phyloP scores from a whole-genome alignment of 2,888 invertebrate genomes.

The Drosophila anomalata region DNA sequence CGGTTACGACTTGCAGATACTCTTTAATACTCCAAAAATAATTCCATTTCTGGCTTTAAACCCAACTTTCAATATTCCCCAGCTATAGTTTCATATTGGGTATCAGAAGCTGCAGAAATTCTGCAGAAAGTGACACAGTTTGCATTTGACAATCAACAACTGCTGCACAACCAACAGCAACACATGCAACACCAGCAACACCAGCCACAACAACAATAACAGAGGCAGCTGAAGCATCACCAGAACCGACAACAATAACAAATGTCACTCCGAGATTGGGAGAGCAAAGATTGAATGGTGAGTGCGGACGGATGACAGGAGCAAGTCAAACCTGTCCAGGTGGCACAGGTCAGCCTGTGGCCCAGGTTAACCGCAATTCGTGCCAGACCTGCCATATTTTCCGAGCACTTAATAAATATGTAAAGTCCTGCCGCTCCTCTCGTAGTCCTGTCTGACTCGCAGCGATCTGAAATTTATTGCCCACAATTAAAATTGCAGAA shows the following conservation, averaged over 20 bases:
- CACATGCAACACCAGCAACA: background rate
- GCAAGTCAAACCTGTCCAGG: conserved; percentile 38
- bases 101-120: conserved; percentile 7
- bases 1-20: background rate
- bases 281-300: conserved; percentile 31
- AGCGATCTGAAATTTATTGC: conserved; percentile 61
- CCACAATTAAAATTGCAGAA: conserved; percentile 65
- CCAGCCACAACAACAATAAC: background rate
- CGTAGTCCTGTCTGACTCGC: conserved; percentile 4
- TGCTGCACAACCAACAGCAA: conserved; percentile 10
- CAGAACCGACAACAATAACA: conserved; percentile 20
- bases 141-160: conserved; percentile 42
- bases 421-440: conserved; percentile 2
- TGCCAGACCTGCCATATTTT: conserved; percentile 25
- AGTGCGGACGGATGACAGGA: conserved; percentile 27
- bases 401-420: conserved; percentile 39
- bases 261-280: conserved; percentile 21
- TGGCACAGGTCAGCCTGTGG: conserved; percentile 18
- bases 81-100: background rate
- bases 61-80: background rate
- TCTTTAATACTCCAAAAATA: background rate
- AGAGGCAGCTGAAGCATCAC: background rate
- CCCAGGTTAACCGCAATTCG: conserved; percentile 30
- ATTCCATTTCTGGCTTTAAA: background rate
- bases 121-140: conserved; percentile 20